Evolutionary conservation across 2,797 vertebrate genomes (phyloP).

Genomic region (Sebastes minor): DNA sequence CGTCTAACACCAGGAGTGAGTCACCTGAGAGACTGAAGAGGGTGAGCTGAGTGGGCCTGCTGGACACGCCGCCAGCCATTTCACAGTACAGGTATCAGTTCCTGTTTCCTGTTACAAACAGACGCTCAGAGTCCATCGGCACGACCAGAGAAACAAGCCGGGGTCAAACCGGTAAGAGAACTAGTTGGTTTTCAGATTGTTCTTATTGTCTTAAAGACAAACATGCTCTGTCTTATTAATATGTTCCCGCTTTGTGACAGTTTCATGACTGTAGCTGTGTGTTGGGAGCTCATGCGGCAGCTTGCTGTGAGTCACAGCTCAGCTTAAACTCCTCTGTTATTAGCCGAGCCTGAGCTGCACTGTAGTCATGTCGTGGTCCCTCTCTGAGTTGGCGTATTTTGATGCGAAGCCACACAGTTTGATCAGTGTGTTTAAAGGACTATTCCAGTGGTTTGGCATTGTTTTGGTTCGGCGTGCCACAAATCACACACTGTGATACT

Average conservation of each 20-base stretch:
- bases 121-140: conserved; percentile 4
- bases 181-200: not conserved
- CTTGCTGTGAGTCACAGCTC: conserved; percentile 44
- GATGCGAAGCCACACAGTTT: not conserved
- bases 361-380: not conserved
- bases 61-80: conserved; percentile 50
- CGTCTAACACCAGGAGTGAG: conserved; percentile 39
- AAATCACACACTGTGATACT: not conserved
- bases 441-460: not conserved
- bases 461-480: not conserved
- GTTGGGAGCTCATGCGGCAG: not conserved
- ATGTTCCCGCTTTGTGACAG: conserved; percentile 2
- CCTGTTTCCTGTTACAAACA: conserved; percentile 24
- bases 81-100: conserved; percentile 23
- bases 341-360: conserved; percentile 1
- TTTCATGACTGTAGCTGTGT: conserved; percentile 7
- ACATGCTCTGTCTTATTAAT: not conserved
- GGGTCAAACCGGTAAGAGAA: conserved; percentile 36
- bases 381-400: not conserved
- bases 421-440: not conserved
- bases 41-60: conserved; percentile 34
- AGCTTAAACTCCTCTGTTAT: conserved; percentile 32
- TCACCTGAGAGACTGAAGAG: conserved; percentile 57
- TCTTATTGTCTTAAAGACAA: not conserved
- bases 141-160: not conserved